A percentile compares a stretch with the other conserved stretches of the same genome.
Conservation (phyloP, 2,797 vertebrate genomes). For the Molossus molossus region DNA sequence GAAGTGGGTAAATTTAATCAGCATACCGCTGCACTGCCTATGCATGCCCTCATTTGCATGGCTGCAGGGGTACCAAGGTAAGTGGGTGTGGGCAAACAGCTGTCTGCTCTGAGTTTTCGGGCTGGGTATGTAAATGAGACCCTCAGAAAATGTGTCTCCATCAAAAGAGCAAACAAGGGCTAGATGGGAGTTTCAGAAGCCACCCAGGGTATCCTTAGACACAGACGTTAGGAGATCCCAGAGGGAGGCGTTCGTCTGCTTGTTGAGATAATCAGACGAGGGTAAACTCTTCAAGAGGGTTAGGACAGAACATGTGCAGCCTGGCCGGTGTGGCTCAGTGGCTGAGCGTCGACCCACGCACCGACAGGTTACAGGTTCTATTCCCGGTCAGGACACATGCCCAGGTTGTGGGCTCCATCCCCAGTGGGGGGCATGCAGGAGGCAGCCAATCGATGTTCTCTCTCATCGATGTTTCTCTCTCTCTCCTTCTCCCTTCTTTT, state of each 20-base stretch:
- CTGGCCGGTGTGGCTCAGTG: no score
- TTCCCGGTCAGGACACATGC: no score
- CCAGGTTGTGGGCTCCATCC: no score
- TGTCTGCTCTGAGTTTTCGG: not conserved
- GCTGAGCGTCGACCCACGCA: no score
- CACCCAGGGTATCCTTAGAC: no score
- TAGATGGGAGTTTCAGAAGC: not conserved
- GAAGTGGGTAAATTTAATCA: constrained; percentile 72
- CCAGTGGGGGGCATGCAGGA: no score
- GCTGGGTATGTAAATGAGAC: constrained; percentile 41
- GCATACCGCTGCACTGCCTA: not conserved
- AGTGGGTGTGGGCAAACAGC: not conserved
- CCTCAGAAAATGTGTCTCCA: not conserved
- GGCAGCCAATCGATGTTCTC: no score
- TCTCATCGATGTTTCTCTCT: no score
- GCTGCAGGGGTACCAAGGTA: not conserved
- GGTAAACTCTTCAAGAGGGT: not conserved
- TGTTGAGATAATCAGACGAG: not conserved
- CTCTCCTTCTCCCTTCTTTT: no score
- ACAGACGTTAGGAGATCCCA: not conserved
- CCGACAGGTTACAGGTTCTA: no score
- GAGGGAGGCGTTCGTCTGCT: not conserved
- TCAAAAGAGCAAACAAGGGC: not conserved
- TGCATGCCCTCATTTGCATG: constrained; percentile 62
- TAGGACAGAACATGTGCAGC: not conserved